Evolutionary conservation across 2,888 invertebrate genomes (phyloP).

Genomic region (Brachyopa scutellaris): DNA sequence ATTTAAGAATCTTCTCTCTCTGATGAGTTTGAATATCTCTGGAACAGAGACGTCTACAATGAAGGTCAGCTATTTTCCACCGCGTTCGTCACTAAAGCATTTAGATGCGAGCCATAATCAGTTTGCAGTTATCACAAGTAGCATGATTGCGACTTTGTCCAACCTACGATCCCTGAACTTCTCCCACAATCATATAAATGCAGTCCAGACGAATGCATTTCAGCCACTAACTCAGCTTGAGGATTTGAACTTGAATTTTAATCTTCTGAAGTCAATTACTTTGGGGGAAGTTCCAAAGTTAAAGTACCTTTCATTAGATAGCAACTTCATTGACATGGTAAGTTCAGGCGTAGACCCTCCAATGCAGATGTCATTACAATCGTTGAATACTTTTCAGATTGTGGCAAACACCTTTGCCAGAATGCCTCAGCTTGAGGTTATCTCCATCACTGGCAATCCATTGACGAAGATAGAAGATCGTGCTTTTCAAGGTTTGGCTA

Average conservation of each 20-base stretch:
- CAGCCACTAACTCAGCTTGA: conserved; percentile 74
- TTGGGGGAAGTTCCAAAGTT: conserved; percentile 75
- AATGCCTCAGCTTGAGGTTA: conserved; percentile 73
- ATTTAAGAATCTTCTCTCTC: conserved; percentile 75
- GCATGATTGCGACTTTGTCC: conserved; percentile 73
- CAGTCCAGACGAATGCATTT: conserved; percentile 74
- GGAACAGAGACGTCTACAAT: conserved; percentile 74
- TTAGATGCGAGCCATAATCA: conserved; percentile 78
- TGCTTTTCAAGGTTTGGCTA: conserved; percentile 75
- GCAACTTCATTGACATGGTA: conserved; percentile 77
- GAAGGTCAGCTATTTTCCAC: conserved; percentile 74
- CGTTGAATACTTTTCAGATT: conserved; percentile 73
- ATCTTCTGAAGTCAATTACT: conserved; percentile 75
- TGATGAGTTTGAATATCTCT: conserved; percentile 77
- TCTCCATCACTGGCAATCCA: conserved; percentile 75
- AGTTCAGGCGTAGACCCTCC: neutral
- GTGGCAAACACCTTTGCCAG: conserved; percentile 73
- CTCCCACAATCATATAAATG: conserved; percentile 76
- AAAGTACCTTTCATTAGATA: conserved; percentile 74
- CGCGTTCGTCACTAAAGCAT: conserved; percentile 73
- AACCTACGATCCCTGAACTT: conserved; percentile 77
- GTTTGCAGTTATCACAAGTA: conserved; percentile 73
- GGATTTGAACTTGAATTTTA: conserved; percentile 76
- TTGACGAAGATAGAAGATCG: conserved; percentile 75
- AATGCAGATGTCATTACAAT: neutral